phyloP scores from a whole-genome alignment of 2,797 vertebrate genomes.

The Eidolon dupreanum region DNA sequence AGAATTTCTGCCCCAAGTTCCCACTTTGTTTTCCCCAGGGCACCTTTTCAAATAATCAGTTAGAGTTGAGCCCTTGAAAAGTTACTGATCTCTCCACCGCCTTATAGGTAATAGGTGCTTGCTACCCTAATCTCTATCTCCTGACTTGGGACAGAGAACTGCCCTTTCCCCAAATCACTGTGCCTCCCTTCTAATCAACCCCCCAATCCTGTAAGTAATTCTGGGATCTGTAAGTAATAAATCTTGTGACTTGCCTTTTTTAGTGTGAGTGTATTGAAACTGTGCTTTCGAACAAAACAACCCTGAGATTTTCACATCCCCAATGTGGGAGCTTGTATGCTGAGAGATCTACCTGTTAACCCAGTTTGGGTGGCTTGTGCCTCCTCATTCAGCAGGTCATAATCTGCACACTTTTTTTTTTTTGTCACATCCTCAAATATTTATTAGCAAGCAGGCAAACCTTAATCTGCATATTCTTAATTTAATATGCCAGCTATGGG shows the following conservation, averaged over 20 bases:
- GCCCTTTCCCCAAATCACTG: neutral
- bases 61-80: neutral
- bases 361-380: neutral
- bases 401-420: neutral
- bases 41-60: neutral
- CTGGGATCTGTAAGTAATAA: neutral
- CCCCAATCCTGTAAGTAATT: neutral
- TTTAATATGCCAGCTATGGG: neutral
- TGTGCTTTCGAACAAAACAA: neutral
- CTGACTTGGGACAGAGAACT: neutral
- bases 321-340: neutral
- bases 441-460: too few species aligned
- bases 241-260: neutral
- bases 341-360: neutral
- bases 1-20: neutral
- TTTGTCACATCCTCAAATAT: too few species aligned
- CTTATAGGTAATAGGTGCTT: neutral
- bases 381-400: neutral
- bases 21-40: neutral
- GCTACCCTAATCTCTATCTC: neutral
- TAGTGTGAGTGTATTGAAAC: neutral
- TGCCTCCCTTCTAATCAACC: neutral
- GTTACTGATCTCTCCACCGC: neutral
- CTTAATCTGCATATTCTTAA: neutral
- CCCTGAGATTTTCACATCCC: neutral